Evolutionary conservation across 2,113 vertebrate species (phyloP), one percentile per base, ranked within the genome.

Genomic region (Elaphurus davidianus): DNA sequence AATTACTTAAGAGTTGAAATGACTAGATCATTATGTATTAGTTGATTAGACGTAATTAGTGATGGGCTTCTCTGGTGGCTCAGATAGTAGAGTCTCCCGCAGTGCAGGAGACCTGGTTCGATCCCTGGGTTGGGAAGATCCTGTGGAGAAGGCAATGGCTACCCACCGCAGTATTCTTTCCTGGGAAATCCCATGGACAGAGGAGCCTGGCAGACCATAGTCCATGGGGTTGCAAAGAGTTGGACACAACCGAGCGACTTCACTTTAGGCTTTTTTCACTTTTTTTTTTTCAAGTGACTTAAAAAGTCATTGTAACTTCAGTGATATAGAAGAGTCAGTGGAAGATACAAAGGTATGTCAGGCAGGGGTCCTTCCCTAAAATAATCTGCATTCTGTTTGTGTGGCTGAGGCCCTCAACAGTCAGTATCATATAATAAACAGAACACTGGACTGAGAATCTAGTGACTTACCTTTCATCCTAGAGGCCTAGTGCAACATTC

Each of bases 1-100:
- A 59, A 93, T 90, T 79, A 93, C 33, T 90, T 90, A 85, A 79
- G 64, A 83, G 25, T n/a, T 85, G 86, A 90, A 79, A 93, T 95
- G 67, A 81, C 60, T 83, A 87, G 74, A 87, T 84, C 36, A 84
- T 57, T 96, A 50, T 52, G 36, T 92, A 52, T 79, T 96, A 62
- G 60, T 78, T 97, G 33, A 81, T 83, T 83, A 64, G 50, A 64
- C 85, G 13, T 88, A 57, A 79, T 88, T 59, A 83, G 40, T 76
- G 67, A 40, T 0, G 1, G 10, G n/a, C 67, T 71, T 23, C 67
- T 71, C 19, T 71, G 67, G n/a, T 23, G 67, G 67, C 67, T 71
- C 67, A 40, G 67, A 40, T 40, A n/a, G 67, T 71, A 71, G 67
- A 40, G 67, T 40, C 19, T 40, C 19, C 67, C 4, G 0, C 19